Base-by-base conservation (phyloP, 1,140 invertebrate species). In the Brachionus koreanus region DNA sequence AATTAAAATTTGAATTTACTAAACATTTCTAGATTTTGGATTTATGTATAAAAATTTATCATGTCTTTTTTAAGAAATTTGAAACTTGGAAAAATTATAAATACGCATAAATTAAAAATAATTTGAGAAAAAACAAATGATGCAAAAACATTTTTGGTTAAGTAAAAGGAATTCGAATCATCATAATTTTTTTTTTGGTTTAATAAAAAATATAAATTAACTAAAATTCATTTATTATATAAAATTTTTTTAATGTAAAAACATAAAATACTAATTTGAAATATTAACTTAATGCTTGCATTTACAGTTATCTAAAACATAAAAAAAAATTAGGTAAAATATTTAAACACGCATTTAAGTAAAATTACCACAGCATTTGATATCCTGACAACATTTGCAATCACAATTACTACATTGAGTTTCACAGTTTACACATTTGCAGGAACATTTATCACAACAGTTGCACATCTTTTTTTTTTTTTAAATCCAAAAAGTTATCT, bases 381-480 rank as follows among this genome's bases (percentile, higher is more conserved):
- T 37, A 35, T 69, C 65, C 37, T 69, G 37, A 74, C 69, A 74
- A 29, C 69, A 74, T 9, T 29, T 46, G 16, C 69, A 74, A 10
- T 74, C 29, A 33, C 69, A 74, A n/a, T 43, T 46, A 23, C 46
- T 42, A 74, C 69, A 74, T 74, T 43, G 19, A 23, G 43, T 23
- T 23, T 57, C 49, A 57, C 49, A 57, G 16, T 57, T 57, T n/a
- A 57, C 49, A 74, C 69, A 74, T 35, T 74, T 43, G 39, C 69
- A 74, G 10, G 39, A 43, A 25, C 69, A 74, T 49, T 74, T 74
- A 74, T 74, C 69, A 49, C 69, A 74, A 25, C 69, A 74, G 69
- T 74, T 74, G 25, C 69, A 74, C 69, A 74, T 74, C 43, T 43
- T 74, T 43, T 25, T 5, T 25, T 37, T 35, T 69, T 37, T 37